These are phyloP conservation scores for Drosophila sturtevanti DNA, from an alignment of 1,140 invertebrate species.

Conservation along the genomic window DNA sequence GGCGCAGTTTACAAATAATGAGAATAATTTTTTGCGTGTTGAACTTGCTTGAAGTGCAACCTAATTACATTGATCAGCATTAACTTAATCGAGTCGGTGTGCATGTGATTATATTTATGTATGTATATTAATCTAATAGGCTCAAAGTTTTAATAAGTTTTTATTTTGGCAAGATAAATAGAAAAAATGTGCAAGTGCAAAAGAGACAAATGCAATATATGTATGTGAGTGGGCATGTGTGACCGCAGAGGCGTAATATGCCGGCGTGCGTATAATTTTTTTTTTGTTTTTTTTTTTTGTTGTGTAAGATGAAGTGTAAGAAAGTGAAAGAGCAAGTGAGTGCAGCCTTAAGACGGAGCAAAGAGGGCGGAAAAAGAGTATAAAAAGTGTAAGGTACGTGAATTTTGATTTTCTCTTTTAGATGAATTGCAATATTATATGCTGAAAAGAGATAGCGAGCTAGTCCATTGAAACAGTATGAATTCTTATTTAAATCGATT, in stretches of 20 bases:
- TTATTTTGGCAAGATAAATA: too few species aligned
- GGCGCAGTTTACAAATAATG: too few species aligned
- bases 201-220: not conserved
- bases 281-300: too few species aligned
- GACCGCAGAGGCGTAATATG: not conserved
- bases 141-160: too few species aligned
- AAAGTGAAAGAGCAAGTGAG: too few species aligned
- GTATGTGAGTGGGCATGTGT: not conserved
- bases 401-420: not conserved
- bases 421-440: not conserved
- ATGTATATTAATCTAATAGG: too few species aligned
- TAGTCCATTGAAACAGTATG: not conserved
- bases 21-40: too few species aligned
- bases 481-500: not conserved
- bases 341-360: too few species aligned
- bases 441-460: not conserved
- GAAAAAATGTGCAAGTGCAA: not conserved
- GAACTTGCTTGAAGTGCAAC: not conserved
- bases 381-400: not conserved
- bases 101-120: too few species aligned
- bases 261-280: too few species aligned
- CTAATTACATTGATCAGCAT: slow-evolving; percentile 1
- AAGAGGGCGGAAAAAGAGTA: not conserved
- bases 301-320: too few species aligned
- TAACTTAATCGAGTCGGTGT: too few species aligned